phyloP scores from a whole-genome alignment of 1,140 invertebrate species.

The Penaeus indicus region DNA sequence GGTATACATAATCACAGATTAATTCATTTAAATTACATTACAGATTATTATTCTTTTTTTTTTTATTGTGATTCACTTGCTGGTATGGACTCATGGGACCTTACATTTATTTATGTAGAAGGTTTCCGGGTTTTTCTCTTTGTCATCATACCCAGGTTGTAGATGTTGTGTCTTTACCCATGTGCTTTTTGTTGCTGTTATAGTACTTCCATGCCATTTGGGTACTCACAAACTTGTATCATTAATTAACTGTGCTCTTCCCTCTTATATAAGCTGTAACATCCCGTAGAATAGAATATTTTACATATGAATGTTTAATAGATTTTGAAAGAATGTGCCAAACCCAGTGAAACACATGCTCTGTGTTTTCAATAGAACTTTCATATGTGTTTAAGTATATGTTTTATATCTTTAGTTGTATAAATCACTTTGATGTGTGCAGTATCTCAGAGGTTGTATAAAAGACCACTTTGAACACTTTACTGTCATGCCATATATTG shows the following conservation, averaged over 20 bases:
- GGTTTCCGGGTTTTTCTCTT: neutral
- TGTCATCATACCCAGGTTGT: no score
- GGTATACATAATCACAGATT: conserved; percentile 18
- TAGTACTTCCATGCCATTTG: conserved; percentile 18
- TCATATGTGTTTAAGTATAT: neutral
- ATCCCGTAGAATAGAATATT: conserved; percentile 43
- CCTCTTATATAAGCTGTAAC: conserved; percentile 24
- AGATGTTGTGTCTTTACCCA: conserved; percentile 1
- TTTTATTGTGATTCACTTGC: neutral
- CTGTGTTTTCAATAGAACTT: conserved; percentile 27
- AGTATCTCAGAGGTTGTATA: conserved; percentile 20
- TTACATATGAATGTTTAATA: conserved; percentile 47
- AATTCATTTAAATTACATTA: no score
- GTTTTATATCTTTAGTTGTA: neutral
- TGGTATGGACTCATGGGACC: neutral
- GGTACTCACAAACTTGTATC: conserved; percentile 31
- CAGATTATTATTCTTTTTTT: no score
- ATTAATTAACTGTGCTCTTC: conserved; percentile 30
- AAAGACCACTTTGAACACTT: neutral
- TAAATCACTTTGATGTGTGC: conserved; percentile 22
- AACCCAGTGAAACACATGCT: conserved; percentile 46
- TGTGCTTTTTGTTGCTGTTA: conserved; percentile 32
- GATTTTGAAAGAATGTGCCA: conserved; percentile 43
- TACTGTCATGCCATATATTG: conserved; percentile 15
- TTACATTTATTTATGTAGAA: neutral